phyloP scores from a whole-genome alignment of 2,113 vertebrate genomes.

The Ceyx cyanopectus region DNA sequence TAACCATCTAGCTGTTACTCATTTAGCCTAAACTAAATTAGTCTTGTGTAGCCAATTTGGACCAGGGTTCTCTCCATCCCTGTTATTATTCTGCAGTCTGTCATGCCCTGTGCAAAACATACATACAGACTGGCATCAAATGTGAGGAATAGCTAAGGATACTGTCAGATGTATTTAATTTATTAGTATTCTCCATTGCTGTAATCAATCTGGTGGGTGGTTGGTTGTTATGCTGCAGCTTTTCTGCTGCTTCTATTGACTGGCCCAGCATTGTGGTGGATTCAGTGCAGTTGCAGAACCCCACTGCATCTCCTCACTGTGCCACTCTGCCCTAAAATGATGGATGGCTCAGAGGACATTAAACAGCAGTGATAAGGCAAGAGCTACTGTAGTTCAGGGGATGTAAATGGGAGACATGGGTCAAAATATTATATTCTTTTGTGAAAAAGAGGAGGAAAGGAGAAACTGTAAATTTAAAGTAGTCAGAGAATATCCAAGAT shows the following conservation, averaged over 20 bases:
- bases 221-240: not conserved
- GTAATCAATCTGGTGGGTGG: not conserved
- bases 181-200: not conserved
- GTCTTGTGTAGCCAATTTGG: not conserved
- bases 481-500: not conserved
- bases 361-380: not conserved
- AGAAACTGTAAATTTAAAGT: slow-evolving; percentile 30
- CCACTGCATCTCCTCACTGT: not conserved
- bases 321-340: not conserved
- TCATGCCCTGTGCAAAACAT: not conserved
- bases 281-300: not conserved
- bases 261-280: not conserved
- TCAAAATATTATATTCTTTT: not conserved
- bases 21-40: not conserved
- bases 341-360: not conserved
- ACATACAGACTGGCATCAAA: not conserved
- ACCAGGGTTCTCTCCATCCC: not conserved
- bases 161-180: not conserved
- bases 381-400: not conserved
- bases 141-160: not conserved
- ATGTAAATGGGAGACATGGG: not conserved
- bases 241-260: not conserved
- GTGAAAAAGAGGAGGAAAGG: not conserved
- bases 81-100: not conserved
- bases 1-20: not conserved